phyloP scores from a whole-genome alignment of 2,797 vertebrate genomes.

The Aeoliscus strigatus region DNA sequence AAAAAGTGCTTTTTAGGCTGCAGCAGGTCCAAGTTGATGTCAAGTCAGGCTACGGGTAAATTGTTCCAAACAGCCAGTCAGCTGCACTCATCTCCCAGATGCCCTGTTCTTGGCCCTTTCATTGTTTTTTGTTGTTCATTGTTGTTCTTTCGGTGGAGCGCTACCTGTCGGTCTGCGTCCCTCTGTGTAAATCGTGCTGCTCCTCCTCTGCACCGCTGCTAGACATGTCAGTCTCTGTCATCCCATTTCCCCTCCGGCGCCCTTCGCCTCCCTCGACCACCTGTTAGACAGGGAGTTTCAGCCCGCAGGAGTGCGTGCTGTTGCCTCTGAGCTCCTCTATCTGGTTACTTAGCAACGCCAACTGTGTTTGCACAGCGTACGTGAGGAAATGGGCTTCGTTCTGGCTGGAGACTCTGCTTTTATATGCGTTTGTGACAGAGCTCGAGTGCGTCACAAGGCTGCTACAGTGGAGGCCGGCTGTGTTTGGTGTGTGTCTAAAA shows the following conservation, averaged over 20 bases:
- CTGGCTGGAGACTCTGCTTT: constrained; percentile 55
- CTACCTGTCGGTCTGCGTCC: constrained; percentile 40
- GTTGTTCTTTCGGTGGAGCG: constrained; percentile 33
- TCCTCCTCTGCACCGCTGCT: constrained; percentile 23
- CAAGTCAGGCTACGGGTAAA: constrained; percentile 22
- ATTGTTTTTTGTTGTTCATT: too few species aligned
- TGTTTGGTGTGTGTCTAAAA: constrained; percentile 18
- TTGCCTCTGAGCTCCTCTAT: constrained; percentile 68
- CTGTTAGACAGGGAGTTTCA: constrained; percentile 69
- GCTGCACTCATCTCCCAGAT: constrained; percentile 6
- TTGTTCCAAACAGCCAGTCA: constrained; percentile 13
- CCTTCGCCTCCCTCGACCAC: constrained; percentile 51
- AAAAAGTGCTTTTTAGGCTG: background rate
- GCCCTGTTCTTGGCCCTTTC: constrained; percentile 20
- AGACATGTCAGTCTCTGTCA: constrained; percentile 54
- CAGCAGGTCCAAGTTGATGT: background rate
- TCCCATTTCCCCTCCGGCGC: constrained; percentile 39
- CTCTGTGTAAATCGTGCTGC: constrained; percentile 39
- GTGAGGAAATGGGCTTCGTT: constrained; percentile 61
- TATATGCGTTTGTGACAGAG: constrained; percentile 36
- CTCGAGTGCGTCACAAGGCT: constrained; percentile 33
- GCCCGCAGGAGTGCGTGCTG: constrained; percentile 58
- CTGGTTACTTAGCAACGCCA: constrained; percentile 72
- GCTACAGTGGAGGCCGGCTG: constrained; percentile 35
- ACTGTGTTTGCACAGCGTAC: constrained; percentile 71